Evolutionary conservation across 2,113 vertebrate genomes (phyloP).

Genomic region (Oenanthe oenanthe): DNA sequence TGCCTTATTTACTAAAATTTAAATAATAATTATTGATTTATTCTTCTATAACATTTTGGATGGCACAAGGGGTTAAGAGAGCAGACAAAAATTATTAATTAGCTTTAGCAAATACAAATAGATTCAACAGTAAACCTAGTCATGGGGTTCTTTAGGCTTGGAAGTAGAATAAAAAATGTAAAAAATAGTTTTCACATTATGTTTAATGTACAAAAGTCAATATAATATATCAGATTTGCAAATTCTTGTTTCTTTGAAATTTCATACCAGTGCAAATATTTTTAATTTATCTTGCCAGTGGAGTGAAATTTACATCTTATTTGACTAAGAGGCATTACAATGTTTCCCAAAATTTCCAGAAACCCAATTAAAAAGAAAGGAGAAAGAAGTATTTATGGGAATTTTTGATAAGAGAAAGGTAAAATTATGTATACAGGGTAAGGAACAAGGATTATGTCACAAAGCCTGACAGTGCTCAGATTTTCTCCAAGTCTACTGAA

Average conservation of each 20-base stretch:
- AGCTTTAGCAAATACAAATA: neutral
- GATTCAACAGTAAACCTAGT: neutral
- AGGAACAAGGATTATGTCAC: neutral
- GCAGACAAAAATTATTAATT: neutral
- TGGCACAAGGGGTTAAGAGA: neutral
- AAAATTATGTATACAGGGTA: neutral
- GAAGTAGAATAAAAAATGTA: neutral
- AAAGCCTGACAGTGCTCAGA: neutral
- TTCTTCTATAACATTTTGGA: neutral
- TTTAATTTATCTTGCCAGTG: neutral
- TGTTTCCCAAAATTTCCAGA: neutral
- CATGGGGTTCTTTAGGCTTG: neutral
- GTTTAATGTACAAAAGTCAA: neutral
- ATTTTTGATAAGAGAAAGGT: neutral
- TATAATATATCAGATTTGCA: neutral
- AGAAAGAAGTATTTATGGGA: neutral
- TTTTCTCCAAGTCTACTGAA: neutral
- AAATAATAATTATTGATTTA: neutral
- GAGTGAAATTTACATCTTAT: neutral
- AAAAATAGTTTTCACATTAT: neutral
- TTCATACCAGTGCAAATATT: neutral
- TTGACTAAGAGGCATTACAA: neutral
- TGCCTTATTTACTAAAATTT: constrained; percentile 61
- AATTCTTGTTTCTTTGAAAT: neutral
- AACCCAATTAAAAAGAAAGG: neutral